Evolutionary conservation across 1,140 invertebrate genomes (phyloP).

Genomic region (Lysiphlebus fabarum): DNA sequence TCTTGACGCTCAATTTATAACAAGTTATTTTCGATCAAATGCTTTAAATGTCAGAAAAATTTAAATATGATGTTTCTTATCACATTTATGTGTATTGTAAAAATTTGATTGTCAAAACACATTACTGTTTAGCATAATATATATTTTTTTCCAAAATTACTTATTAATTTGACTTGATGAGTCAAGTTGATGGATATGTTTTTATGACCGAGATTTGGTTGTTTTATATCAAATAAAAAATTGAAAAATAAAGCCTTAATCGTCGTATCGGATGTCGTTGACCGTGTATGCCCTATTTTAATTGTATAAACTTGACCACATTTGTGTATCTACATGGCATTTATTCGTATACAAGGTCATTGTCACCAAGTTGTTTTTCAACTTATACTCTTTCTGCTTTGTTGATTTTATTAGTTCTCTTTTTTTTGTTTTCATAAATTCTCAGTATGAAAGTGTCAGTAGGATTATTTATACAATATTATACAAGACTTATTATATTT

Average conservation of each 20-base stretch:
- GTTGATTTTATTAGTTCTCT: not conserved
- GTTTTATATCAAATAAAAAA: too few relatives aligned
- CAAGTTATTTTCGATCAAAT: not conserved
- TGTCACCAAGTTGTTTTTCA: constrained; percentile 34
- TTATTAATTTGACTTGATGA: too few relatives aligned
- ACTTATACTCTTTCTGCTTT: not conserved
- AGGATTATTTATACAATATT: too few relatives aligned
- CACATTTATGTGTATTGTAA: too few relatives aligned
- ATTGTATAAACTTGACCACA: constrained; percentile 41
- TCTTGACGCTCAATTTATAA: not conserved
- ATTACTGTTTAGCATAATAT: too few relatives aligned
- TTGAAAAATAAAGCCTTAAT: too few relatives aligned
- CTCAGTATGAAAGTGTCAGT: not conserved
- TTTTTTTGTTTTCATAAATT: constrained; percentile 7
- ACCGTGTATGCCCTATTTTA: constrained; percentile 47
- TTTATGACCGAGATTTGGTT: too few relatives aligned
- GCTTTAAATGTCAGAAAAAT: not conserved
- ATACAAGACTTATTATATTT: too few relatives aligned
- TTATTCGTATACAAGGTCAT: constrained; percentile 41
- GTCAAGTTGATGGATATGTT: too few relatives aligned
- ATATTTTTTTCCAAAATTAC: too few relatives aligned
- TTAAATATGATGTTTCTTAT: too few relatives aligned
- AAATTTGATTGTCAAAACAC: too few relatives aligned
- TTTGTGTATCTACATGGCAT: constrained; percentile 23
- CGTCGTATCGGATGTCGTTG: constrained; percentile 36